Conservation (phyloP, 2,888 invertebrate species). For the Hermaeophaga mercurialis region DNA sequence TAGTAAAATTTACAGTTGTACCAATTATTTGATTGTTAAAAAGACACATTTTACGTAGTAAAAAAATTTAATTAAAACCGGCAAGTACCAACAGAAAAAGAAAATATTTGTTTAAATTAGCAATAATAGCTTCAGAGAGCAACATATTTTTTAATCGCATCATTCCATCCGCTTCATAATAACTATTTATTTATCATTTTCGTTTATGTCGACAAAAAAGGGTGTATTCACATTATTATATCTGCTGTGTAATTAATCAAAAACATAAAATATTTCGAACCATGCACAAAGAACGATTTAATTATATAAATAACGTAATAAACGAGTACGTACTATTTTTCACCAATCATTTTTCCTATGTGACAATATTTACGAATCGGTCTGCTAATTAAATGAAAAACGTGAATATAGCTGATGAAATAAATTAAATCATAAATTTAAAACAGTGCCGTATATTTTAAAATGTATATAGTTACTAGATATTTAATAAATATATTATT, state of each 20-base stretch:
- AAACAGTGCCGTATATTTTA: background rate
- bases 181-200: constrained; percentile 17
- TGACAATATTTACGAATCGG: constrained; percentile 8
- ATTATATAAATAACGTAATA: constrained; percentile 20
- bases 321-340: constrained; percentile 13
- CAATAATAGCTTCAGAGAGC: constrained; percentile 13
- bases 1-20: too few relatives aligned
- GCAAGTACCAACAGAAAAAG: constrained; percentile 6
- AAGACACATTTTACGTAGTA: too few relatives aligned
- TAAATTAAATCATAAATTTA: constrained; percentile 8
- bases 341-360: constrained; percentile 12
- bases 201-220: background rate
- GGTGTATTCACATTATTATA: background rate
- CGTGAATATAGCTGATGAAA: constrained; percentile 6
- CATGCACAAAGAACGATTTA: constrained; percentile 20
- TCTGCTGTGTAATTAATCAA: constrained; percentile 22
- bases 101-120: constrained; percentile 20
- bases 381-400: constrained; percentile 12
- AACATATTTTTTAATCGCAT: constrained; percentile 18
- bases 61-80: constrained; percentile 4
- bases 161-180: constrained; percentile 1
- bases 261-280: constrained; percentile 23
- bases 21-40: too few relatives aligned
- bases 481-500: too few relatives aligned
- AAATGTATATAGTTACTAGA: too few relatives aligned